These are phyloP conservation scores for Eubasilissa splendida DNA, from an alignment of 2,888 invertebrate species.

Conservation along the genomic window DNA sequence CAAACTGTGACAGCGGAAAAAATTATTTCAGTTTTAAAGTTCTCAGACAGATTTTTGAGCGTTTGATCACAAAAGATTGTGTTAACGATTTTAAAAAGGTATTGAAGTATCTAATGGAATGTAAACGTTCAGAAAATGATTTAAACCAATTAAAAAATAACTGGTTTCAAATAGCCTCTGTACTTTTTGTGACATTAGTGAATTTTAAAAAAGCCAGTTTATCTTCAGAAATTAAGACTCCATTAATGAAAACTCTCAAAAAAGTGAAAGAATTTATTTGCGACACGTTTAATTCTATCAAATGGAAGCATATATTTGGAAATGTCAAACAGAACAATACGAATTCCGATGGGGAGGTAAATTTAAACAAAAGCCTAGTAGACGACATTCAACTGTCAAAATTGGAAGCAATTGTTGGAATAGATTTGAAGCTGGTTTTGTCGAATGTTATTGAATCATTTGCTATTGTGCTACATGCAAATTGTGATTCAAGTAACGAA, in stretches of 20 bases:
- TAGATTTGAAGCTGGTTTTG: constrained; percentile 13
- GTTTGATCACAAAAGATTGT: constrained; percentile 46
- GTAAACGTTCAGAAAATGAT: not conserved
- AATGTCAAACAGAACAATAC: constrained; percentile 17
- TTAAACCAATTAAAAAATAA: constrained; percentile 33
- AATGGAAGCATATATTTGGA: constrained; percentile 48
- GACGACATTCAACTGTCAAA: not conserved
- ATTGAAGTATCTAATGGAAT: constrained; percentile 30
- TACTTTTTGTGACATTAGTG: constrained; percentile 36
- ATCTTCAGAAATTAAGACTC: constrained; percentile 42
- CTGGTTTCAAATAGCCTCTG: constrained; percentile 46
- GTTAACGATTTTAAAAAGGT: constrained; percentile 42
- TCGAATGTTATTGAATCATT: constrained; percentile 47
- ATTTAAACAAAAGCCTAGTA: constrained; percentile 11
- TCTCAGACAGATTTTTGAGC: constrained; percentile 49
- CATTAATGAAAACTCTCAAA: constrained; percentile 38
- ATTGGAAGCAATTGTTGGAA: not conserved
- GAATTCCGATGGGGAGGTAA: constrained; percentile 17
- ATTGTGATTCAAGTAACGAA: constrained; percentile 30
- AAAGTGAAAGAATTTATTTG: constrained; percentile 56
- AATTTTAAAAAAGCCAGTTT: constrained; percentile 48
- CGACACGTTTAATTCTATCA: constrained; percentile 60
- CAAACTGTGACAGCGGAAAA: constrained; percentile 7
- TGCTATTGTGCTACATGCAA: constrained; percentile 21
- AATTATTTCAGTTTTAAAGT: constrained; percentile 32